Evolutionary conservation across 2,888 invertebrate species (phyloP).

Genomic region (Leucoma salicis): DNA sequence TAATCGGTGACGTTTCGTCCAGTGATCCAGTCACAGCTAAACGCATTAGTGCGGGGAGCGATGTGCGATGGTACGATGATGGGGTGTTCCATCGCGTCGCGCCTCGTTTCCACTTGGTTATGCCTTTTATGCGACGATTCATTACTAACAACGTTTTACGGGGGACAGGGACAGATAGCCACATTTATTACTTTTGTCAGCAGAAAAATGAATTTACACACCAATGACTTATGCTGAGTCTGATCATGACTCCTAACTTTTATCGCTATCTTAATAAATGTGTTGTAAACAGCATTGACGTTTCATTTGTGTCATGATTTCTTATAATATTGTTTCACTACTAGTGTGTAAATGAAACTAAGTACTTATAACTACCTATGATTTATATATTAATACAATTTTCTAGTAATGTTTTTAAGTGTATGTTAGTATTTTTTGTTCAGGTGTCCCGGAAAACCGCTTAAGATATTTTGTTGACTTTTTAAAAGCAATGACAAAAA

Average conservation of each 20-base stretch:
- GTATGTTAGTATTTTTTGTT: no score
- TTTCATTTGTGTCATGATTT: no score
- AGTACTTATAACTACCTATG: no score
- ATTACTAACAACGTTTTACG: conserved; percentile 65
- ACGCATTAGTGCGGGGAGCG: conserved; percentile 49
- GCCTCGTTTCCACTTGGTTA: conserved; percentile 77
- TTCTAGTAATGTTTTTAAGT: no score
- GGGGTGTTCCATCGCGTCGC: conserved; percentile 36
- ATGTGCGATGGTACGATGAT: conserved; percentile 12
- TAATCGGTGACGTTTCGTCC: conserved; percentile 53
- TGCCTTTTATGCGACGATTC: conserved; percentile 80
- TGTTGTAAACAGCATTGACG: no score
- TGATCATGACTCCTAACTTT: conserved; percentile 11
- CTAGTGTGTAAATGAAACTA: no score
- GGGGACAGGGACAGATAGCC: conserved; percentile 74
- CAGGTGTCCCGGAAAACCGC: no score
- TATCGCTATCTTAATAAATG: no score
- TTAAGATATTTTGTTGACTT: no score
- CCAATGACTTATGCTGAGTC: conserved; percentile 43
- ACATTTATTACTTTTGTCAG: conserved; percentile 81
- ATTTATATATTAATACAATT: no score
- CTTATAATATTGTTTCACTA: no score
- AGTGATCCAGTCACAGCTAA: conserved; percentile 61
- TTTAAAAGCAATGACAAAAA: no score
- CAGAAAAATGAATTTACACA: conserved; percentile 78